These are phyloP conservation scores for Spea bombifrons DNA, from an alignment of 2,113 vertebrate genomes.

Conservation along the genomic window DNA sequence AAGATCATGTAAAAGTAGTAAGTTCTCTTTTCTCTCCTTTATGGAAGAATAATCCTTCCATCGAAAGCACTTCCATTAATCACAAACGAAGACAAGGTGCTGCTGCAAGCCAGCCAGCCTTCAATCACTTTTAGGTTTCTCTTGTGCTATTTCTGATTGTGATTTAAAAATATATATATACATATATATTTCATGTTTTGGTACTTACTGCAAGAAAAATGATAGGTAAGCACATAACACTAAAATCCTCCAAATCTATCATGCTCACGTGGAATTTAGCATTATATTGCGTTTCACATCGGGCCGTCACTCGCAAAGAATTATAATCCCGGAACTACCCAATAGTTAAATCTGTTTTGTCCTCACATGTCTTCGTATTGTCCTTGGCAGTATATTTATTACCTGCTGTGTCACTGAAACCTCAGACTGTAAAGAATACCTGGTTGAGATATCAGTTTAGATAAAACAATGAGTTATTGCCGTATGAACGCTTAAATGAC, in stretches of 20 bases:
- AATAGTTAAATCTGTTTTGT: constrained; percentile 40
- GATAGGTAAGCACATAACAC: constrained; percentile 4
- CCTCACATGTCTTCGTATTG: constrained; percentile 38
- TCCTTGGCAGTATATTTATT: constrained; percentile 42
- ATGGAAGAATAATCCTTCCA: constrained; percentile 11
- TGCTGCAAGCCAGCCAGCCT: not conserved
- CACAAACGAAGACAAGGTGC: constrained; percentile 22
- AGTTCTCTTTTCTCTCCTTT: constrained; percentile 7
- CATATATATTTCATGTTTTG: not conserved
- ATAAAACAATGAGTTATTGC: constrained; percentile 43
- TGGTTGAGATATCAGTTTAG: constrained; percentile 28
- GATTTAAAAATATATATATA: constrained; percentile 8
- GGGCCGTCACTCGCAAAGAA: constrained; percentile 14
- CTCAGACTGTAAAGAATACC: constrained; percentile 25
- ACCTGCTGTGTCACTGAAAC: constrained; percentile 40
- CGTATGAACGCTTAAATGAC: constrained; percentile 41
- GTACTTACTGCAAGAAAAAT: constrained; percentile 8
- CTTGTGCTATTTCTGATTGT: constrained; percentile 32
- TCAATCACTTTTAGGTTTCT: constrained; percentile 37
- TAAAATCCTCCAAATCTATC: not conserved
- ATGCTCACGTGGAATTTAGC: constrained; percentile 3
- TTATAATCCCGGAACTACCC: constrained; percentile 19
- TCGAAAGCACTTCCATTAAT: constrained; percentile 23
- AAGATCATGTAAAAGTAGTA: constrained; percentile 7
- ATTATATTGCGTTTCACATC: not conserved